Base-by-base conservation (phyloP, 2,888 invertebrate species). In the Scaptodrosophila latifasciaeformis region DNA sequence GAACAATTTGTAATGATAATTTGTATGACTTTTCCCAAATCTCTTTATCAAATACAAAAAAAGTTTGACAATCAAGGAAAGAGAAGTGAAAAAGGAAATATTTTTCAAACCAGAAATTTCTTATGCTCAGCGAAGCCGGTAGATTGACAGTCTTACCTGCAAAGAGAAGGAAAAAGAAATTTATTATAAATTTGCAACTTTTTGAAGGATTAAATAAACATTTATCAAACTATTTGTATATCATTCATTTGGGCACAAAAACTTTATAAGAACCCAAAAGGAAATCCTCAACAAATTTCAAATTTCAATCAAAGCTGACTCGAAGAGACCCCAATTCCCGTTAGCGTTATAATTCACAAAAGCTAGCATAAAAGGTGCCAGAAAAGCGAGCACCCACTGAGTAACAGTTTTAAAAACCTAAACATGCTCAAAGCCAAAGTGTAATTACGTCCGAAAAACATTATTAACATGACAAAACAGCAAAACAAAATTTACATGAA, bases 381-480 rank as follows among this genome's bases (percentile, higher is more conserved):
- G 49, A 44, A 30, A 51, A 40, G 48, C 30, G 35, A 47, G 24
- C n/a, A 31, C 49, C 45, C 43, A 44, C 31, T 54, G 60, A 50
- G 21, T 21, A 12, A 67, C 65, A 62, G 62, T 54, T 70, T 65
- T 53, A 70, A 7, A 3, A 67, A 51, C 45, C 59, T 45, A 62
- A 67, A 60, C 65, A 62, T 62, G 70, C 65, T 70, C 47, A 54
- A 37, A 61, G 52, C 54, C 49, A 51, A 62, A 60, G 54, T 68
- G 66, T 66, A 70, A 70, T 70, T 70, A 64, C 71, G 68, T 65
- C 67, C 66, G 61, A 70, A 60, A 60, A 62, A 42, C 71, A 67
- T 59, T 62, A 62, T 65, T 65, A 67, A 62, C 58, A 51, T 51
- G 37, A 43, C 50, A 30, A 58, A 43, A 40, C 24, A 51, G 56